These are phyloP conservation scores for Calameuta pallipes DNA, from an alignment of 2,888 invertebrate genomes.

Conservation along the genomic window DNA sequence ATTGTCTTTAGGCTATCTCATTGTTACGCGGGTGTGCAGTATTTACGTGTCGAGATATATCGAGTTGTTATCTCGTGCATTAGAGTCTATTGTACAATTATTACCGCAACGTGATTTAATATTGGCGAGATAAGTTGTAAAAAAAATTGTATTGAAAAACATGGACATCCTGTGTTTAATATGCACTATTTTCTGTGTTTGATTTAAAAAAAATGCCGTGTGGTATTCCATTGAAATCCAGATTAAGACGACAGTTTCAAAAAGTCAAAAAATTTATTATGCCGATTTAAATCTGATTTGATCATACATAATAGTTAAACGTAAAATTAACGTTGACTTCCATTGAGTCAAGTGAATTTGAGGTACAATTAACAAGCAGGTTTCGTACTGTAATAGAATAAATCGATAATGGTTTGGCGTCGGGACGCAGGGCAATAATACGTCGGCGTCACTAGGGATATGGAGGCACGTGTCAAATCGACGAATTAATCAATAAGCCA, in stretches of 20 bases:
- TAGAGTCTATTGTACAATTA: not conserved
- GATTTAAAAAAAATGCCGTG: not conserved
- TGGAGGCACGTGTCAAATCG: too few relatives aligned
- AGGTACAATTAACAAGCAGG: not conserved
- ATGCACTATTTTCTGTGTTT: not conserved
- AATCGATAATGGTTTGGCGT: not conserved
- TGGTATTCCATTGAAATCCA: not conserved
- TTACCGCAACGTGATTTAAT: not conserved
- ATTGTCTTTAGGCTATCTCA: not conserved
- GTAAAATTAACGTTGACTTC: not conserved
- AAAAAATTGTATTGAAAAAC: not conserved
- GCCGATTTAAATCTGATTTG: not conserved
- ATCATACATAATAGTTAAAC: too few relatives aligned
- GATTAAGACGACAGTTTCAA: not conserved
- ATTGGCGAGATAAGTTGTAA: not conserved
- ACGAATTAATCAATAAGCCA: not conserved
- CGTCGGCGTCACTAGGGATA: not conserved
- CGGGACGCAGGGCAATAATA: not conserved
- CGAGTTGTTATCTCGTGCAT: not conserved
- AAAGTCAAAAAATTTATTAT: not conserved
- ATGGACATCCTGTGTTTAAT: not conserved
- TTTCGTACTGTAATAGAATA: not conserved
- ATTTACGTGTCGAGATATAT: not conserved
- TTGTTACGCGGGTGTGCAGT: not conserved
- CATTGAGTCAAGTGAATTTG: not conserved